Percentiles rank a stretch among this genome's conserved stretches.
Evolutionary conservation across 2,888 invertebrate species (phyloP).

Genomic region (Euspilapteryx auroguttella): DNA sequence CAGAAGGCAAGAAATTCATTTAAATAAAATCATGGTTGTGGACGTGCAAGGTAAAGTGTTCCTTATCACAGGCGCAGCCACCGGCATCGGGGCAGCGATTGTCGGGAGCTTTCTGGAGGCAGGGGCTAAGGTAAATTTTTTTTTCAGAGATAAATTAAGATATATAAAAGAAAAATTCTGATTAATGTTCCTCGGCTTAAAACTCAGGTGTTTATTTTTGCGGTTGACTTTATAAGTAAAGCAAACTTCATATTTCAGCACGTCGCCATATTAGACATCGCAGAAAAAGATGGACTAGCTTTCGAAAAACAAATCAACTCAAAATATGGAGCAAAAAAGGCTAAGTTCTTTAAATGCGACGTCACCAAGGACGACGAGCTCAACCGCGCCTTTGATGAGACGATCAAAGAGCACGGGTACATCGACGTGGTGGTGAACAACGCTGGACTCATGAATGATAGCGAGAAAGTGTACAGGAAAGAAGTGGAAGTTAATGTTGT

Average conservation of each 20-base stretch:
- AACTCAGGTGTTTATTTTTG: too few species aligned
- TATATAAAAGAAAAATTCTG: too few species aligned
- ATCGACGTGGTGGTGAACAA: not conserved
- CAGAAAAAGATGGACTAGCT: not conserved
- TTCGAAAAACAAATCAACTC: not conserved
- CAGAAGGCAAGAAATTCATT: too few species aligned
- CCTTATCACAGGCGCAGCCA: not conserved
- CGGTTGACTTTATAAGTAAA: too few species aligned
- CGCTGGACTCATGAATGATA: not conserved
- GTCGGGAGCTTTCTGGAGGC: not conserved
- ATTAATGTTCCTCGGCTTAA: too few species aligned
- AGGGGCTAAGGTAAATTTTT: constrained; percentile 10
- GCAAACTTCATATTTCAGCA: not conserved
- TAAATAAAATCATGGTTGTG: too few species aligned
- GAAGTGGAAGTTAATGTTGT: too few species aligned
- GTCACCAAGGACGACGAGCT: not conserved
- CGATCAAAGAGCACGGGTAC: not conserved
- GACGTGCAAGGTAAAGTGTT: too few species aligned
- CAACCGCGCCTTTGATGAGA: not conserved
- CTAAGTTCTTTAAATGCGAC: not conserved
- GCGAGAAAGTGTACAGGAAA: too few species aligned
- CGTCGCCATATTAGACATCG: not conserved
- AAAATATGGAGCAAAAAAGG: not conserved
- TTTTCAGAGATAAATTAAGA: too few species aligned
- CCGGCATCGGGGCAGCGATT: not conserved